Conservation (phyloP, 2,888 invertebrate species). For the Synergus gifuensis region DNA sequence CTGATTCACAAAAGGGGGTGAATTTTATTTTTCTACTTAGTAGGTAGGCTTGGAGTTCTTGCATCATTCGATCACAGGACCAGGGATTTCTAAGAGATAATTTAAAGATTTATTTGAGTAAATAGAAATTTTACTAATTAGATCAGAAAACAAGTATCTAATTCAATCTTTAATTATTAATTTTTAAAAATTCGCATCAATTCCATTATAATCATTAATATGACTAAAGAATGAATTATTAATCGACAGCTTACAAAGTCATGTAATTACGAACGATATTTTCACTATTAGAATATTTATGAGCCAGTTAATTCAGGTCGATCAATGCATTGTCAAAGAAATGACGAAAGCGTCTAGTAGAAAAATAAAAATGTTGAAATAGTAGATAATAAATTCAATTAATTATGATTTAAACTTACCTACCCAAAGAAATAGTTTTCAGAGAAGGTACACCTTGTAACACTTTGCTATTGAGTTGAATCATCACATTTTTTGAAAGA, state of each 20-base stretch:
- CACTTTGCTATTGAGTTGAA: slow-evolving; percentile 60
- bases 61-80: slow-evolving; percentile 65
- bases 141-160: too few relatives aligned
- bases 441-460: slow-evolving; percentile 58
- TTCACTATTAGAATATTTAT: slow-evolving; percentile 1
- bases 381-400: neutral
- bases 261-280: neutral
- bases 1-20: slow-evolving; percentile 56
- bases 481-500: slow-evolving; percentile 69
- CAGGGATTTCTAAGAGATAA: slow-evolving; percentile 68
- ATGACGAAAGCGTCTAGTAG: neutral
- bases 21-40: slow-evolving; percentile 52
- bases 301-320: neutral
- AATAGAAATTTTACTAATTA: neutral
- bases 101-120: slow-evolving; percentile 6
- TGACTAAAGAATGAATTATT: neutral
- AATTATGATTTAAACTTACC: slow-evolving; percentile 56
- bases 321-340: neutral
- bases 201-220: too few relatives aligned
- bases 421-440: slow-evolving; percentile 60
- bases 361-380: neutral
- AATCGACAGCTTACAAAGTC: neutral
- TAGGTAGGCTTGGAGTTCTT: slow-evolving; percentile 61
- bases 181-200: neutral
- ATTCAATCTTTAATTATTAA: neutral